Conservation (phyloP, 1,140 invertebrate genomes). For the Thereuonema tuberculata region DNA sequence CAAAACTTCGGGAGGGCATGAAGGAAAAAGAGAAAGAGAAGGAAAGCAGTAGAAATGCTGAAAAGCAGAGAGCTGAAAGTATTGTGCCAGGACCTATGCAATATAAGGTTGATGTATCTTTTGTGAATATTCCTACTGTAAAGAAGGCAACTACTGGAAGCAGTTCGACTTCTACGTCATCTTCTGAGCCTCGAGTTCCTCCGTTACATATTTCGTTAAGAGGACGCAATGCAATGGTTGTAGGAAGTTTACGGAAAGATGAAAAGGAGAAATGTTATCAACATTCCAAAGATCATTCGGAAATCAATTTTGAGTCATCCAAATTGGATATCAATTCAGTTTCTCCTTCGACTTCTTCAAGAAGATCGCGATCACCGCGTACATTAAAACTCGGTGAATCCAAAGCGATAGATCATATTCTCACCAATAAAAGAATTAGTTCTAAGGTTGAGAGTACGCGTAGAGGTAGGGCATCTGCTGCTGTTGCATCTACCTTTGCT, state of each 20-base stretch:
- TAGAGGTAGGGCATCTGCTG: not conserved
- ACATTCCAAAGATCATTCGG: not conserved
- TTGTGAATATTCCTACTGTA: constrained; percentile 31
- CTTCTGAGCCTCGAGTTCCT: constrained; percentile 57
- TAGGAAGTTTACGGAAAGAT: constrained; percentile 38
- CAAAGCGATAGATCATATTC: not conserved
- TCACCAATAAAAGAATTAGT: not conserved
- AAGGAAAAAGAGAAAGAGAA: constrained; percentile 14
- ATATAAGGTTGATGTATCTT: constrained; percentile 66
- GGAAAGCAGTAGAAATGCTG: not conserved
- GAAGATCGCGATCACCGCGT: not conserved
- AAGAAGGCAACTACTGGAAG: not conserved
- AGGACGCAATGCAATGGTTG: constrained; percentile 71
- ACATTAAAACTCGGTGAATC: not conserved
- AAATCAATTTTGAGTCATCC: not conserved
- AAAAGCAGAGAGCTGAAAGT: not conserved
- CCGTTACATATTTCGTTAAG: constrained; percentile 75
- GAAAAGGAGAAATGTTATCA: constrained; percentile 6
- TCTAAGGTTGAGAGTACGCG: not conserved
- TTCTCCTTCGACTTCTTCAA: not conserved
- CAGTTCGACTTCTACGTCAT: not conserved
- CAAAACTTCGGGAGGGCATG: constrained; percentile 15
- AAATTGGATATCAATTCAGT: not conserved
- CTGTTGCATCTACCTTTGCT: not conserved
- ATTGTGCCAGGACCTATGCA: constrained; percentile 18